Evolutionary conservation across 2,797 vertebrate species (phyloP), one percentile per base, ranked within the genome.

Genomic region (Scolopax rusticola): DNA sequence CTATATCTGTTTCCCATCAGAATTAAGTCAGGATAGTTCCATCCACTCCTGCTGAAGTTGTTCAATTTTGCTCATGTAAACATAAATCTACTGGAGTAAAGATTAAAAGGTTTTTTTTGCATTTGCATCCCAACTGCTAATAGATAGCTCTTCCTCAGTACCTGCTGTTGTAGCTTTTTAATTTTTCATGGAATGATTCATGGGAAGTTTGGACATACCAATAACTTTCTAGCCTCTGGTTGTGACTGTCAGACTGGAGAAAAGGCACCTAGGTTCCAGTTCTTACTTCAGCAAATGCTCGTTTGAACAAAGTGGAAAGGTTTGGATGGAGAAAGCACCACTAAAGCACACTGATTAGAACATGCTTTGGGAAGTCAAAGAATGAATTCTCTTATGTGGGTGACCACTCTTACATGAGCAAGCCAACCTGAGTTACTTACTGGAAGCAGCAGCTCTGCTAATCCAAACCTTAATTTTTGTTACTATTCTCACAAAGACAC

Each of bases 371-470:
- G 14, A 92, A 82, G 51, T 6, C 11, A 9, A 68, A 90, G 48
- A 87, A 88, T 33, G 4, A 48, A 61, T 78, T 84, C 41, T 20
- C 8, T 53, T n/a, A 68, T 11, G n/a, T 32, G 32, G 17, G 33
- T 36, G 94, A 63, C 32, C 21, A 9, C 36, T 83, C 40, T 71
- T 1, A 5, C 24, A 57, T 8, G 9, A 94, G 14, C n/a, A 92
- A 68, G 12, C 6, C 53, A 38, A 74, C 13, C 48, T 32, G 28
- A 85, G 64, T 40, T 36, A 68, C 9, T 63, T 85, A 73, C 12
- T 70, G 71, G 77, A 92, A 87, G 38, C 33, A 76, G 75, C 47
- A 87, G 27, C 28, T 93, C 80, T 89, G 70, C 47, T 93, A 92
- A 84, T 50, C 27, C 48, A 64, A 83, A 70, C 32, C 4, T 80